phyloP scores from a whole-genome alignment of 2,113 vertebrate genomes.

The Pachypanchax playfairii region DNA sequence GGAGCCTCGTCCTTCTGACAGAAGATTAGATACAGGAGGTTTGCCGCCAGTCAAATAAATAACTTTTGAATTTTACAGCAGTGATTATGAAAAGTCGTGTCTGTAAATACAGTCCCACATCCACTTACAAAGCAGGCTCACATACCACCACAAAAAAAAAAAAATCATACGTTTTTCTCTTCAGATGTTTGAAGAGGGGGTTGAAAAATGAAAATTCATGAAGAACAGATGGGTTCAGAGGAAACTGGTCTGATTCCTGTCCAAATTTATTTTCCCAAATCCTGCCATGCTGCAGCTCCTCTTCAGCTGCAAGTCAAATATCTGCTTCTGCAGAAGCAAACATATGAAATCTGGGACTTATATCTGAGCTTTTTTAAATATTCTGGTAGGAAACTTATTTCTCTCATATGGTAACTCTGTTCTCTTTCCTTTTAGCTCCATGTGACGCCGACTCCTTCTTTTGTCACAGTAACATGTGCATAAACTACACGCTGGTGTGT shows the following conservation, averaged over 20 bases:
- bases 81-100: conserved; percentile 25
- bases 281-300: conserved; percentile 32
- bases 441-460: conserved; percentile 96
- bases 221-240: conserved; percentile 60
- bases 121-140: neutral
- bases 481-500: conserved; percentile 97
- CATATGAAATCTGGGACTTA: conserved; percentile 12
- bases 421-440: conserved; percentile 82
- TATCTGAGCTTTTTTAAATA: too few species aligned
- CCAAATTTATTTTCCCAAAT: conserved; percentile 50
- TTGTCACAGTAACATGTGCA: conserved; percentile 99
- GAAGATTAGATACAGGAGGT: too few species aligned
- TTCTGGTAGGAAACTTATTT: neutral
- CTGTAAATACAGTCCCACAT: neutral
- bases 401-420: neutral
- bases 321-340: conserved; percentile 23
- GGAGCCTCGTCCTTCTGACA: conserved; percentile 31
- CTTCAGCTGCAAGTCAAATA: conserved; percentile 24
- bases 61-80: conserved; percentile 9
- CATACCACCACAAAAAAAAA: conserved; percentile 24
- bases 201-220: conserved; percentile 66
- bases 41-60: conserved; percentile 22
- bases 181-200: conserved; percentile 66
- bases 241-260: conserved; percentile 35
- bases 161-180: conserved; percentile 48